Percentiles rank a stretch among this genome's conserved stretches.
These are phyloP conservation scores for Periophthalmus magnuspinnatus DNA, from an alignment of 2,797 vertebrate species.

Conservation along the genomic window DNA sequence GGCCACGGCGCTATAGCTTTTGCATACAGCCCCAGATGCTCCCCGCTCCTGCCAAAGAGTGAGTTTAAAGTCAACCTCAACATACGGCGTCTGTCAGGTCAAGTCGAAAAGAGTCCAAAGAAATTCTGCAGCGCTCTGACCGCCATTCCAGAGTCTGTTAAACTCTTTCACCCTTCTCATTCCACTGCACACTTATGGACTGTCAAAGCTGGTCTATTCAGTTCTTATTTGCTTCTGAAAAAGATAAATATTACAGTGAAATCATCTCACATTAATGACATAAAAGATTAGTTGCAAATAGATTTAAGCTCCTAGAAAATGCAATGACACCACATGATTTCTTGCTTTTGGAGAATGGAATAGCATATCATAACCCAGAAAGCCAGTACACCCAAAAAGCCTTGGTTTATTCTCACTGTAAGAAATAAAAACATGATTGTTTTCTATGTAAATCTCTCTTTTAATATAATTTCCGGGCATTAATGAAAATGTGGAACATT, in stretches of 20 bases:
- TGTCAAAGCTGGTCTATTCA: background rate
- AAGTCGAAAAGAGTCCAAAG: constrained; percentile 6
- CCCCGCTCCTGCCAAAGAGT: constrained; percentile 29
- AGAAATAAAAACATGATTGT: no score
- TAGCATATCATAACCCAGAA: no score
- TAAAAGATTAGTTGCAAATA: no score
- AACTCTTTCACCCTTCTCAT: background rate
- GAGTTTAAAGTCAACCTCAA: constrained; percentile 14
- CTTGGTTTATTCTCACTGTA: no score
- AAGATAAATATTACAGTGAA: background rate
- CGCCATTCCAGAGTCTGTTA: background rate
- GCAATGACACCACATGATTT: no score
- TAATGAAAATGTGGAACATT: no score
- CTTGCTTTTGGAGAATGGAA: no score
- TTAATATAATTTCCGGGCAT: no score
- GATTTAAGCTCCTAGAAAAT: no score
- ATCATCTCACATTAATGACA: no score
- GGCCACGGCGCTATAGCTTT: constrained; percentile 26
- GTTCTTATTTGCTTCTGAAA: background rate
- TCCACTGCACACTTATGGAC: background rate
- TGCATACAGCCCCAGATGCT: constrained; percentile 34
- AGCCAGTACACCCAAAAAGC: no score
- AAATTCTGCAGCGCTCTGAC: constrained; percentile 1
- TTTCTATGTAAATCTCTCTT: no score
- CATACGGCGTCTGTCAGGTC: constrained; percentile 8